Evolutionary conservation across 2,888 invertebrate species (phyloP), one percentile per base, ranked within the genome.

Genomic region (Leucoptera coffeella): DNA sequence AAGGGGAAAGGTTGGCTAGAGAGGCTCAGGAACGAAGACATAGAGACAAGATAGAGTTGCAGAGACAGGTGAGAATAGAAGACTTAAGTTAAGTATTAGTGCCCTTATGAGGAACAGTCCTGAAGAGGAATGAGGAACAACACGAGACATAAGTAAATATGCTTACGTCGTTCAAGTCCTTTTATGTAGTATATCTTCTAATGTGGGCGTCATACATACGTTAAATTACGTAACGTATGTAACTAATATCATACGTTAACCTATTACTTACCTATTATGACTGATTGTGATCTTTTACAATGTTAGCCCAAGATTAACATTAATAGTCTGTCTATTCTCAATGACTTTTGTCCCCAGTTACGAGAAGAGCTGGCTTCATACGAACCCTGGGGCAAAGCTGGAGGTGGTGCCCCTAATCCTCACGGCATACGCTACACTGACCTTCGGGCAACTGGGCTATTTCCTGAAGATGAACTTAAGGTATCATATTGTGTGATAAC

Each of bases 321-420:
- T 17, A 35, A 33, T 30, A 26, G 34, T n/a, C 23, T 15, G 23
- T 33, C 27, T 15, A 15, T 29, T 15, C 21, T 29, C 27, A 25
- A 23, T 25, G 28, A 34, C 38, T 35, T 11, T 20, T 25, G 9
- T 15, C 17, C 14, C 15, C 45, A 82, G 82, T 61, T 79, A 34
- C 77, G 77, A 29, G 75, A 77, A 41, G 78, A 85, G 60, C 73
- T 83, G 56, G 73, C 78, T 31, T 77, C 76, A 35, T 85, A 84
- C 47, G 82, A 82, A 56, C 87, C 88, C 5, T 88, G 85, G 84
- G 85, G 85, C 4, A 74, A 77, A 30, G 82, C 80, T 7, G 85
- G 85, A 3, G 80, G 82, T 25, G 85, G 85, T 14, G 85, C 85
- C 12, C 83, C 84, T 23, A 82, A 81, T 42, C 39, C 69, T 8